A percentile compares a stretch with the other conserved stretches of the same genome.
phyloP scores from a whole-genome alignment of 1,140 invertebrate species.

The Zaprionus davidi region DNA sequence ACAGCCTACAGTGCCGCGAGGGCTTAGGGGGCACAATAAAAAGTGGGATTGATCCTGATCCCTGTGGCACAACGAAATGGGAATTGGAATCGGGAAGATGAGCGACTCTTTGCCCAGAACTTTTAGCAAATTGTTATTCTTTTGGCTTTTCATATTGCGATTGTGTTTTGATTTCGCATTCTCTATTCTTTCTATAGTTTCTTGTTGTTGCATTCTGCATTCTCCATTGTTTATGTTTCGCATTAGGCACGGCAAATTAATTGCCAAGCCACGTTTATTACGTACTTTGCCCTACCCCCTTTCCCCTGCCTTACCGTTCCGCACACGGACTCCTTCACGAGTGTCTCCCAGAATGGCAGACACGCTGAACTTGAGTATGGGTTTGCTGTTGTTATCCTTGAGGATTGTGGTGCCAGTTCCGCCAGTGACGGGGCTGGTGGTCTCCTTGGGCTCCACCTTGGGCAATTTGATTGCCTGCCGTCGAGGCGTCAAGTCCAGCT shows the following conservation, averaged over 20 bases:
- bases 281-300: slow-evolving; percentile 13
- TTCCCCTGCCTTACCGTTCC: slow-evolving; percentile 80
- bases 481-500: slow-evolving; percentile 49
- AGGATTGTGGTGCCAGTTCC: slow-evolving; percentile 68
- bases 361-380: slow-evolving; percentile 95
- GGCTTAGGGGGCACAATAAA: slow-evolving; percentile 67
- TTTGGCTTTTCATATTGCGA: slow-evolving; percentile 76
- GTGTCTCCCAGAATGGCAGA: slow-evolving; percentile 92
- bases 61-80: slow-evolving; percentile 53
- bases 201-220: slow-evolving; percentile 15
- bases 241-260: slow-evolving; percentile 77
- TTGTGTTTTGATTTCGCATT: slow-evolving; percentile 51
- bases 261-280: slow-evolving; percentile 66
- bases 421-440: slow-evolving; percentile 23
- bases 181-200: slow-evolving; percentile 42
- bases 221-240: slow-evolving; percentile 60
- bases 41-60: slow-evolving; percentile 16
- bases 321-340: slow-evolving; percentile 82
- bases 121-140: slow-evolving; percentile 65
- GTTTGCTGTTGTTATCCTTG: slow-evolving; percentile 86
- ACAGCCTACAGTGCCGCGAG: slow-evolving; percentile 75
- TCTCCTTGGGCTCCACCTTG: slow-evolving; percentile 72
- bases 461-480: slow-evolving; percentile 71
- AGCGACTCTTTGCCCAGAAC: slow-evolving; percentile 14
- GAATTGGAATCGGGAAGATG: slow-evolving; percentile 33